Evolutionary conservation across 2,888 invertebrate species (phyloP).

Genomic region (Schizotus pectinicornis): DNA sequence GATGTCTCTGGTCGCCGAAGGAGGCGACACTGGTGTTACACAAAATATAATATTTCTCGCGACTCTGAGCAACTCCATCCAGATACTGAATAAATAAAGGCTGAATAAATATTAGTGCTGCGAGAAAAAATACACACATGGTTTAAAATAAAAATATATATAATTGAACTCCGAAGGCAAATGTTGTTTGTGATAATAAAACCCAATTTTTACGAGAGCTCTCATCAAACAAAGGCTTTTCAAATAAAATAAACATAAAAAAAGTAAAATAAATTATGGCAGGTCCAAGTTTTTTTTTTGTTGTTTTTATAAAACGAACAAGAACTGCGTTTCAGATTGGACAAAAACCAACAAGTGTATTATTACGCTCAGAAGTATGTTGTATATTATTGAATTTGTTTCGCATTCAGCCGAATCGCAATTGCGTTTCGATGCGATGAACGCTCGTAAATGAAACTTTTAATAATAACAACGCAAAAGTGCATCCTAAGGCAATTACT

Average conservation of each 20-base stretch:
- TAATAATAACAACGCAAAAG: conserved; percentile 28
- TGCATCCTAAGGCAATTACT: conserved; percentile 25
- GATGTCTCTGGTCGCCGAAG: too few relatives aligned
- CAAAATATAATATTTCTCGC: conserved; percentile 27
- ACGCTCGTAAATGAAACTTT: conserved; percentile 26
- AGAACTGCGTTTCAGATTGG: conserved; percentile 49
- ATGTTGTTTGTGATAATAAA: conserved; percentile 59
- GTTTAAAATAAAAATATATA: conserved; percentile 56
- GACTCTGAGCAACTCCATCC: conserved; percentile 33
- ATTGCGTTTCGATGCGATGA: conserved; percentile 31
- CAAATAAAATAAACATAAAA: conserved; percentile 53
- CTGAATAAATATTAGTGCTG: conserved; percentile 53
- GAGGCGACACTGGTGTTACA: too few relatives aligned
- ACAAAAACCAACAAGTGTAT: conserved; percentile 45
- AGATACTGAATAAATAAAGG: conserved; percentile 52
- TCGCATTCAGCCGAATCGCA: conserved; percentile 41
- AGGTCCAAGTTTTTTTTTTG: conserved; percentile 46
- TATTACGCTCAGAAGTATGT: conserved; percentile 43
- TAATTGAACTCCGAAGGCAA: conserved; percentile 57
- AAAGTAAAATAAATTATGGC: conserved; percentile 55
- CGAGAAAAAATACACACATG: conserved; percentile 51
- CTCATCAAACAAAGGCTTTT: conserved; percentile 53
- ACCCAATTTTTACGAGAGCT: conserved; percentile 58
- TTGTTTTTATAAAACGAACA: conserved; percentile 51
- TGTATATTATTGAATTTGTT: conserved; percentile 48